Evolutionary conservation across 2,113 vertebrate genomes (phyloP).

Genomic region (Hucho hucho): DNA sequence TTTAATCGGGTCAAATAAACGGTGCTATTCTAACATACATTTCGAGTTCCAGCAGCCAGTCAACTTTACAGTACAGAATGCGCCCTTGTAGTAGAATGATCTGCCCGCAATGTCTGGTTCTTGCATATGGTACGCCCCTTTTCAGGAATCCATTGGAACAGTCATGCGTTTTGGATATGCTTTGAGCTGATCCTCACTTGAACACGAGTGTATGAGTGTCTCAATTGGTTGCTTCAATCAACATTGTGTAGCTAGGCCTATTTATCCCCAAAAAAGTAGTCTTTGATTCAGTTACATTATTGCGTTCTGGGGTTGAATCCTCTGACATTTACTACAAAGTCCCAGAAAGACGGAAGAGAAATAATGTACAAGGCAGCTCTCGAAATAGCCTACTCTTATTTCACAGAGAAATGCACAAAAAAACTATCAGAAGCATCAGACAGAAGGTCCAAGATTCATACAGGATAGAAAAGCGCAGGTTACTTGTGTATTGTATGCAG

Average conservation of each 20-base stretch:
- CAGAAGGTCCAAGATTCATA: too few relatives aligned
- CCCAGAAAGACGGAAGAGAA: slow-evolving; percentile 3
- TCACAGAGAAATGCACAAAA: not conserved
- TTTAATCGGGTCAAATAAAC: not conserved
- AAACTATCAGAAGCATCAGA: too few relatives aligned
- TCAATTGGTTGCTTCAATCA: not conserved
- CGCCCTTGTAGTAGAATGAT: not conserved
- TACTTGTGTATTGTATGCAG: not conserved
- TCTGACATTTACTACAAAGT: not conserved
- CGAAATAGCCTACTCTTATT: not conserved
- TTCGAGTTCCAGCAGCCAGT: not conserved
- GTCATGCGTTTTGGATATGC: not conserved
- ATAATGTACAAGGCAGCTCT: not conserved
- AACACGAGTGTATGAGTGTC: not conserved
- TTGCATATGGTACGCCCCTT: slow-evolving; percentile 3
- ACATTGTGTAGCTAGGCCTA: too few relatives aligned
- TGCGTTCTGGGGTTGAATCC: not conserved
- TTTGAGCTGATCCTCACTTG: not conserved
- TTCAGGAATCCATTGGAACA: not conserved
- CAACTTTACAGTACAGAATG: not conserved
- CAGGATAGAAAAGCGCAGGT: too few relatives aligned
- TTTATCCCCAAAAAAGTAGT: not conserved
- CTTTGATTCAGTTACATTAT: not conserved
- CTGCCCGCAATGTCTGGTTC: not conserved
- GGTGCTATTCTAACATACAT: not conserved